Evolutionary conservation across 2,113 vertebrate genomes (phyloP).

Genomic region (Mormyrus iriodes): DNA sequence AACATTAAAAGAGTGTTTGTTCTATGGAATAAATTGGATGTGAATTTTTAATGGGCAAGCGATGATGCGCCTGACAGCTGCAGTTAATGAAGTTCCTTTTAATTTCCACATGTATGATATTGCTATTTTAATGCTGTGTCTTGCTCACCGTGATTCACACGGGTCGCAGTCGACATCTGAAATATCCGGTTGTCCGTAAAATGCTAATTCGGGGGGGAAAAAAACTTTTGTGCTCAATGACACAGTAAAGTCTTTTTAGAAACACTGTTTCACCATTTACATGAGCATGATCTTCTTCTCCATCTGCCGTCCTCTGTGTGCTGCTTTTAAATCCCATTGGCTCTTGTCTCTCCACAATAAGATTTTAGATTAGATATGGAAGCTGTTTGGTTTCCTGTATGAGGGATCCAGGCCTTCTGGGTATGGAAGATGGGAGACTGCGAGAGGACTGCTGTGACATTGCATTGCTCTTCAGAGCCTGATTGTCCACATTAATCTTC

Average conservation of each 20-base stretch:
- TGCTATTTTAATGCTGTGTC: background rate
- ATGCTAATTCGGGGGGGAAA: background rate
- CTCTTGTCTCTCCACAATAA: constrained; percentile 25
- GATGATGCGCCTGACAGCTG: background rate
- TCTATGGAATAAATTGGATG: background rate
- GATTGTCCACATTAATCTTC: constrained; percentile 19
- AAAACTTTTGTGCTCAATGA: background rate
- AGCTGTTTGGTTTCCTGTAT: constrained; percentile 24
- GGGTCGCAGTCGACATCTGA: background rate
- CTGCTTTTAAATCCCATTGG: background rate
- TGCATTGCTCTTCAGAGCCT: background rate
- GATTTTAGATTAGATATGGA: constrained; percentile 38
- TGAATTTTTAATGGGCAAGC: background rate
- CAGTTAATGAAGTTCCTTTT: background rate
- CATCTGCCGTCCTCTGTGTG: background rate
- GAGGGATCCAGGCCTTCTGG: constrained; percentile 27
- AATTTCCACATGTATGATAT: background rate
- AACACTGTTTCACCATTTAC: background rate
- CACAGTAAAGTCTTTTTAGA: background rate
- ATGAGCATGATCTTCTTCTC: background rate
- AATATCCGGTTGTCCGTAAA: background rate
- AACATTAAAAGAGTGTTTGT: background rate
- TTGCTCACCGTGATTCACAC: background rate
- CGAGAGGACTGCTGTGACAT: background rate
- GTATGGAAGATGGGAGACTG: constrained; percentile 11